phyloP scores from a whole-genome alignment of 2,888 invertebrate species.

The Eupithecia centaureata region DNA sequence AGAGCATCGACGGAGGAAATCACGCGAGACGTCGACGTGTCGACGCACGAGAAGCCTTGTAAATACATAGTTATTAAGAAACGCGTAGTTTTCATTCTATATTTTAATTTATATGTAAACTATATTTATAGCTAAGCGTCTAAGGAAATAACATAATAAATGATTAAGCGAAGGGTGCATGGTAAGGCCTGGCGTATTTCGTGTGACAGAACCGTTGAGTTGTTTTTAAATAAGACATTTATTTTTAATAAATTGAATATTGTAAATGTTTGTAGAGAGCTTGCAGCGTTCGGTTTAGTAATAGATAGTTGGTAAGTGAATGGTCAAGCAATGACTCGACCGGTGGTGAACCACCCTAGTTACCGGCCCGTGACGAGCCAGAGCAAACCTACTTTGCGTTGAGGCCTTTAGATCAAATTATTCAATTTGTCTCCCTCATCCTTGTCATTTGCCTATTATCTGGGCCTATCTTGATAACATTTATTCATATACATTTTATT shows the following conservation, averaged over 20 bases:
- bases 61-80: constrained; percentile 80
- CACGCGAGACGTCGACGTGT: constrained; percentile 47
- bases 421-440: background rate
- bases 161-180: constrained; percentile 51
- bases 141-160: constrained; percentile 73
- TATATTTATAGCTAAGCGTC: constrained; percentile 77
- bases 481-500: background rate
- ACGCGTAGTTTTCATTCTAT: constrained; percentile 81
- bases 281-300: constrained; percentile 74
- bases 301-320: constrained; percentile 49
- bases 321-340: constrained; percentile 42
- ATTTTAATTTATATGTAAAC: constrained; percentile 82
- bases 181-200: constrained; percentile 59
- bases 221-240: constrained; percentile 59
- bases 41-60: constrained; percentile 78
- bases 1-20: constrained; percentile 42
- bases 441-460: background rate
- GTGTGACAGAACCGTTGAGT: constrained; percentile 44
- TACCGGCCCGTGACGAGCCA: constrained; percentile 55
- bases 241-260: constrained; percentile 62
- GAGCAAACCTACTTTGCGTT: constrained; percentile 43
- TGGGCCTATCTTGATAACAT: background rate
- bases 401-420: constrained; percentile 20
- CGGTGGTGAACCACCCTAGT: constrained; percentile 58
- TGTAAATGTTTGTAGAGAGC: constrained; percentile 72